These are phyloP conservation scores for Montipora capricornis DNA, from an alignment of 64 coral and sea anemone genomes.

Conservation along the genomic window DNA sequence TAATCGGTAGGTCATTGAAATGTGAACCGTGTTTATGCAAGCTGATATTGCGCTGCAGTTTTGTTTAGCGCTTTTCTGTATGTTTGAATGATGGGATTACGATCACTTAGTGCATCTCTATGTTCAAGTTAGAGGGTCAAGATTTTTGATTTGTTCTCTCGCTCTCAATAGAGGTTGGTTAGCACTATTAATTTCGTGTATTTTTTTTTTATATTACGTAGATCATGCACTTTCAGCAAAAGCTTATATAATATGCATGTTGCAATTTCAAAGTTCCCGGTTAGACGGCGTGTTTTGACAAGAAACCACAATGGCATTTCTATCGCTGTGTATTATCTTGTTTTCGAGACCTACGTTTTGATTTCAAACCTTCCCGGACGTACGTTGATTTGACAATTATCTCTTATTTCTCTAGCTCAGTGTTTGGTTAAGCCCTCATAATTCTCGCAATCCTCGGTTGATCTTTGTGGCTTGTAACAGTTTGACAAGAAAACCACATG, in stretches of 20 bases:
- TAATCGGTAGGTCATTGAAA: not conserved
- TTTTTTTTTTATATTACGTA: not conserved
- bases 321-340: not conserved
- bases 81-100: not conserved
- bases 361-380: not conserved
- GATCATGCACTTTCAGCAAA: not conserved
- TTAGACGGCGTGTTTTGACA: not conserved
- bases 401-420: not conserved
- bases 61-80: not conserved
- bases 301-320: not conserved
- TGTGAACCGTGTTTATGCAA: not conserved
- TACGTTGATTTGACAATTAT: not conserved
- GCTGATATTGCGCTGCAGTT: not conserved
- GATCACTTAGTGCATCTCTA: too few species aligned
- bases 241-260: not conserved
- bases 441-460: not conserved
- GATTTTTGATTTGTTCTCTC: not conserved
- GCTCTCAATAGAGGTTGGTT: not conserved
- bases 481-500: constrained; percentile 10
- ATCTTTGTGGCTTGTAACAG: not conserved
- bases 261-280: not conserved
- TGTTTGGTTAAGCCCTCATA: not conserved
- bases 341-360: not conserved
- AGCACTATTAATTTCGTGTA: not conserved
- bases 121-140: too few species aligned